Evolutionary conservation across 2,113 vertebrate species (phyloP).

Genomic region (Lontra canadensis): DNA sequence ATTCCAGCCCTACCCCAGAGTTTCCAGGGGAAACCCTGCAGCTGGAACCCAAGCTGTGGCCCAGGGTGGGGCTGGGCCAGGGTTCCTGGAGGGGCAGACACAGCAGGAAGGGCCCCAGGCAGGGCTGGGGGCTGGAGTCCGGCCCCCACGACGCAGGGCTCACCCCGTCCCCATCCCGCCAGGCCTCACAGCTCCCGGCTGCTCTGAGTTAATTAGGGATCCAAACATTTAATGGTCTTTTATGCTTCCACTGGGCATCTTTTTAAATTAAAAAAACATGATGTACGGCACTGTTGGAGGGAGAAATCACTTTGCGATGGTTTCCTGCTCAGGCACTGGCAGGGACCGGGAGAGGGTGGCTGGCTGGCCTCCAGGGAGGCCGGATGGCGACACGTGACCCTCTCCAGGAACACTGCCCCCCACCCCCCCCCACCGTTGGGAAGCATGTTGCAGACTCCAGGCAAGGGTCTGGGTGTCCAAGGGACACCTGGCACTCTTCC

Average conservation of each 20-base stretch:
- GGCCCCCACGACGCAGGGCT: not conserved
- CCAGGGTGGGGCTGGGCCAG: fast-evolving
- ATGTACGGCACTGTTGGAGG: conserved; percentile 70
- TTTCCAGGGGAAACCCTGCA: not conserved
- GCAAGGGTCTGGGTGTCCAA: not conserved
- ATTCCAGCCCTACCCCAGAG: not conserved
- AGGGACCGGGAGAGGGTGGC: not conserved
- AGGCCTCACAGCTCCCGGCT: conserved; percentile 74
- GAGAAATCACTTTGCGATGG: conserved; percentile 76
- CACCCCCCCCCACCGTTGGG: fast-evolving
- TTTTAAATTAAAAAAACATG: conserved; percentile 87
- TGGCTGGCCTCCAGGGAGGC: not conserved
- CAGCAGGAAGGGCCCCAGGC: not conserved
- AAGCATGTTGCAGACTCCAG: not conserved
- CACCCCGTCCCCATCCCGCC: not conserved
- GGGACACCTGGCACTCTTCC: not conserved
- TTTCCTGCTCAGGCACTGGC: conserved; percentile 66
- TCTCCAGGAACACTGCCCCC: not conserved
- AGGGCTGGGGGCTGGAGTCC: fast-evolving
- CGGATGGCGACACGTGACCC: not conserved
- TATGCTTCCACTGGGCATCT: conserved; percentile 80
- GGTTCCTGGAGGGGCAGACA: not conserved
- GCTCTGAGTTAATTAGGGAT: conserved; percentile 85
- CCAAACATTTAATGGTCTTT: conserved; percentile 82
- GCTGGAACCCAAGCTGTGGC: not conserved